These are phyloP conservation scores for Parauchenoglanis ngamensis DNA, from an alignment of 2,797 vertebrate genomes.

Conservation along the genomic window DNA sequence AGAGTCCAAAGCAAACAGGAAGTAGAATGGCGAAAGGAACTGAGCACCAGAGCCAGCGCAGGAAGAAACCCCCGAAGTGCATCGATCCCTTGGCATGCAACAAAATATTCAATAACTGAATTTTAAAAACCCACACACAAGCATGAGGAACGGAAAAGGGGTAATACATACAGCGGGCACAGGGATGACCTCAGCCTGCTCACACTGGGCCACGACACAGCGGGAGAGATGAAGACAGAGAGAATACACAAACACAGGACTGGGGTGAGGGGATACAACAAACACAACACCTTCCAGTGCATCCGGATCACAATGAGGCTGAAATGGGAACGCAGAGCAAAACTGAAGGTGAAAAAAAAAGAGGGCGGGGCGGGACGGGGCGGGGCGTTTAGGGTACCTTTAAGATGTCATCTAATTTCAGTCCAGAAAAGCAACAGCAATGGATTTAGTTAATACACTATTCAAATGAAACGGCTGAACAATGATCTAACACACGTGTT, in stretches of 20 bases:
- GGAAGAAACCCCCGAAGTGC: conserved; percentile 14
- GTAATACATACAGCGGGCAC: conserved; percentile 95
- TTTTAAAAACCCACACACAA: conserved; percentile 47
- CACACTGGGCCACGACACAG: conserved; percentile 85
- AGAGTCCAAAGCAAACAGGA: conserved; percentile 25
- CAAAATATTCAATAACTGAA: background rate
- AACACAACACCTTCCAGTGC: conserved; percentile 31
- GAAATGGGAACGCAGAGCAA: conserved; percentile 45
- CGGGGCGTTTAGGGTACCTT: background rate
- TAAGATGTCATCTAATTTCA: background rate
- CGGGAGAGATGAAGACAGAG: conserved; percentile 69
- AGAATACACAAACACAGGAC: conserved; percentile 68
- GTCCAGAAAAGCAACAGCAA: conserved; percentile 9
- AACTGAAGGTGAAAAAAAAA: background rate
- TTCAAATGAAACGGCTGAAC: background rate
- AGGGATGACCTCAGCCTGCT: conserved; percentile 97
- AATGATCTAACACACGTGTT: background rate
- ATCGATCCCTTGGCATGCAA: background rate
- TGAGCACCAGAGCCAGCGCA: conserved; percentile 40
- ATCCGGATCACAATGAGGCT: conserved; percentile 41
- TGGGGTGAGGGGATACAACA: conserved; percentile 43
- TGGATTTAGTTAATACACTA: conserved; percentile 6
- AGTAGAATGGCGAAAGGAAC: conserved; percentile 1
- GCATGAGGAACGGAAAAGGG: conserved; percentile 67
- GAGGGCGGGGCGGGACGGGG: background rate